Evolutionary conservation across 1,140 invertebrate species (phyloP), one percentile per base, ranked within the genome.

Genomic region (Drosophila parabipectinata): DNA sequence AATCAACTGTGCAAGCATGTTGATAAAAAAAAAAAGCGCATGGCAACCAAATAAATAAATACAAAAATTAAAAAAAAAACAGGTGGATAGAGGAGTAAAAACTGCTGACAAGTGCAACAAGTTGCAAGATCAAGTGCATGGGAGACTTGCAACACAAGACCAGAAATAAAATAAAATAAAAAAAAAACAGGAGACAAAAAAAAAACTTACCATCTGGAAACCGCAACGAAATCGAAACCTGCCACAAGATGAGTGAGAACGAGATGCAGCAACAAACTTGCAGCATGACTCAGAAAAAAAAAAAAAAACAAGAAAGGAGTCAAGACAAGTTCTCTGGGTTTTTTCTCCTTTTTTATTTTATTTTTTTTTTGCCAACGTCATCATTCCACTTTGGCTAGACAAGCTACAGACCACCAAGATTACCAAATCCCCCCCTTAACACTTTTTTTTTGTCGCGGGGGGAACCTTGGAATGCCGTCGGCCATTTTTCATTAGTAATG

Each of bases 91-190:
- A 14, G 58, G 14, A 10, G 39, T 12, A 18, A 45, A 30, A 53
- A 32, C 58, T 71, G 71, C 71, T 74, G 62, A 72, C 79, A 82
- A 78, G 69, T 69, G 81, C 63, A 67, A 67, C 63, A 64, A 67
- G 79, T 75, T 75, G 79, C 79, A 81, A 77, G 78, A 79, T 71
- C 68, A 72, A 72, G 68, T 72, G 68, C 67, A 58, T 58, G 54
- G 53, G 14, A 64, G 44, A 56, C 15, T 34, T 41, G 26, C 10
- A 48, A 44, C 41, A 7, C 41, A 32, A 53, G 63, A 45, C 32
- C 24, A 26, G 37, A 52, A 21, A 64, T 50, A 21, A 21, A 50
- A 64, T 21, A 47, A 54, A 54, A 21, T 37, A 37, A n/a, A 37
- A 12, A 12, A 37, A 37, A 37, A 37, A 37, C 21, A 10, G 32